Percentiles rank a stretch among this genome's conserved stretches.
Conservation (phyloP, 2,797 vertebrate genomes). For the Tokudaia muenninki region DNA sequence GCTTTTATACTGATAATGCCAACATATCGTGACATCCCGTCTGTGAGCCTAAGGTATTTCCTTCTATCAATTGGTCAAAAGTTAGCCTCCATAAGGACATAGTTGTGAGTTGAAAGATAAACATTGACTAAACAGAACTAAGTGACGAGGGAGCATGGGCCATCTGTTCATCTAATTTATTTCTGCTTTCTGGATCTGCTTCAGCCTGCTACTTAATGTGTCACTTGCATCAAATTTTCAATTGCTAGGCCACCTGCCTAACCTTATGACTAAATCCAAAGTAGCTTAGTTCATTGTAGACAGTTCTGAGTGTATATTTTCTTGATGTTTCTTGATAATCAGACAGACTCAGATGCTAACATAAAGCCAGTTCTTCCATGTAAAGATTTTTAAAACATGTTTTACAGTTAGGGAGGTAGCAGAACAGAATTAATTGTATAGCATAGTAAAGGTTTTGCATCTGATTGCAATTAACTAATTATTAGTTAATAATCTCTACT, state of each 20-base stretch:
- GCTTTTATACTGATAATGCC: background rate
- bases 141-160: constrained; percentile 65
- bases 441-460: background rate
- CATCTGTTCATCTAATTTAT: constrained; percentile 78
- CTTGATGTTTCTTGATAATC: background rate
- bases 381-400: background rate
- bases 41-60: constrained; percentile 50
- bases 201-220: constrained; percentile 73
- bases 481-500: background rate
- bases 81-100: constrained; percentile 63
- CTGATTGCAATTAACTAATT: background rate
- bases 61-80: constrained; percentile 66
- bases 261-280: constrained; percentile 63
- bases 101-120: constrained; percentile 72
- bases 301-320: constrained; percentile 30
- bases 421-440: background rate
- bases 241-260: constrained; percentile 65
- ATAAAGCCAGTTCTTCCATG: background rate
- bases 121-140: constrained; percentile 75
- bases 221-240: constrained; percentile 66
- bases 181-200: constrained; percentile 71
- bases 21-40: background rate
- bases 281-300: constrained; percentile 38
- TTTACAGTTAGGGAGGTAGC: background rate
- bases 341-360: background rate